Conservation (phyloP, 35 echinoderm and acorn worm genomes). For the Heliocidaris erythrogramma region DNA sequence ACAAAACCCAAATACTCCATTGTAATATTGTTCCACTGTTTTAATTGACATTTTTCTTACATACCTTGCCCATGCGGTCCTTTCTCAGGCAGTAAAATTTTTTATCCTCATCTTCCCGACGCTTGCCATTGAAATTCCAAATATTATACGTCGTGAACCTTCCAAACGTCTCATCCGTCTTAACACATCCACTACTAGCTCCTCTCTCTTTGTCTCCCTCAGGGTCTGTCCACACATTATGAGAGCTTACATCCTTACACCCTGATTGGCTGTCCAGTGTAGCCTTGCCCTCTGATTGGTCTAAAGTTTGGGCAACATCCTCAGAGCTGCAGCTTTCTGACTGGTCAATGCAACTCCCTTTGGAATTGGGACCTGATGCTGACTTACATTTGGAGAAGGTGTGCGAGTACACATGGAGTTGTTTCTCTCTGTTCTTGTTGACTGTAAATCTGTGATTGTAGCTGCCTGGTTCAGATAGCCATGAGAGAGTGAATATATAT, state of each 20-base stretch:
- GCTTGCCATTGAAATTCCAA: slow-evolving; percentile 51
- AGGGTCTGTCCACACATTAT: not conserved
- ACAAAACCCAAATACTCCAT: too few species aligned
- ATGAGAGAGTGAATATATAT: slow-evolving; percentile 27
- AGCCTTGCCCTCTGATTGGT: not conserved
- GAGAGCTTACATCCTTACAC: not conserved
- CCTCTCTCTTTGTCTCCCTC: not conserved
- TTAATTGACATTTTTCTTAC: not conserved
- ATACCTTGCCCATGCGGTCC: slow-evolving; percentile 4
- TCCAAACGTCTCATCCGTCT: not conserved
- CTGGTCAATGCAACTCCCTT: not conserved
- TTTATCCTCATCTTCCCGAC: not conserved
- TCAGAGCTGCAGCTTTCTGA: slow-evolving; percentile 30
- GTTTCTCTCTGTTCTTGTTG: slow-evolving; percentile 45
- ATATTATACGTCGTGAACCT: slow-evolving; percentile 44
- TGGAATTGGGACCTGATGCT: not conserved
- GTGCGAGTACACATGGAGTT: slow-evolving; percentile 38
- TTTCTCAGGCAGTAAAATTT: slow-evolving; percentile 25
- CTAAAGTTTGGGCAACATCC: not conserved
- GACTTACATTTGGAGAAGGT: not conserved
- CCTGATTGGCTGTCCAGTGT: not conserved
- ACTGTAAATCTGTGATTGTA: slow-evolving; percentile 37
- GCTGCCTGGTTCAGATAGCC: not conserved
- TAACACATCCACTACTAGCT: not conserved
- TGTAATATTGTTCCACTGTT: too few species aligned